Conservation (phyloP, 2,113 vertebrate species). For the Turdus rufiventris region DNA sequence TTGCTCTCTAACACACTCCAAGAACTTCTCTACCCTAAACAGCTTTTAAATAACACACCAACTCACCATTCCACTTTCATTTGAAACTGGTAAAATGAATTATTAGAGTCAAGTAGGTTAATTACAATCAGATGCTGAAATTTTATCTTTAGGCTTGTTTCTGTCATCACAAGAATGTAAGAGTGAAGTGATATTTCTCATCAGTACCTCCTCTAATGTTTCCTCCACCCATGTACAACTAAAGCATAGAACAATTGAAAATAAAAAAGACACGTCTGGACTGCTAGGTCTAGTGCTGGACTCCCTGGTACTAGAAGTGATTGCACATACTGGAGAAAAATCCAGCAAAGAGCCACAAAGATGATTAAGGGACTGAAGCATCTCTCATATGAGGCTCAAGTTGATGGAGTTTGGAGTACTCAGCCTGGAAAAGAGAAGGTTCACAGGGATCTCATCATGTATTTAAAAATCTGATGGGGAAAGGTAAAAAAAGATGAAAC, state of each 20-base stretch:
- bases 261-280: not conserved
- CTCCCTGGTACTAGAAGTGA: not conserved
- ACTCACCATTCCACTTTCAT: not conserved
- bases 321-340: not conserved
- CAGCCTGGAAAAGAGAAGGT: not conserved
- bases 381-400: not conserved
- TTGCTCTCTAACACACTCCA: not conserved
- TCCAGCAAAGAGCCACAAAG: not conserved
- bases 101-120: not conserved
- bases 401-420: not conserved
- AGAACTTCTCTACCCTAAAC: accelerated
- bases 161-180: not conserved
- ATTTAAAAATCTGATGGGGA: not conserved
- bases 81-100: not conserved
- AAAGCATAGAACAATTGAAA: not conserved
- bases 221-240: not conserved
- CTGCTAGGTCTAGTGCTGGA: not conserved
- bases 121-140: not conserved
- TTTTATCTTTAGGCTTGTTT: not conserved
- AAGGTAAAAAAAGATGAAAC: not conserved
- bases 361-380: not conserved
- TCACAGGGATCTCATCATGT: not conserved
- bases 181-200: not conserved
- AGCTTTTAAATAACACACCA: not conserved
- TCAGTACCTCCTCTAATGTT: not conserved